Conservation (phyloP, 2,888 invertebrate genomes). For the Drosophila algonquin region DNA sequence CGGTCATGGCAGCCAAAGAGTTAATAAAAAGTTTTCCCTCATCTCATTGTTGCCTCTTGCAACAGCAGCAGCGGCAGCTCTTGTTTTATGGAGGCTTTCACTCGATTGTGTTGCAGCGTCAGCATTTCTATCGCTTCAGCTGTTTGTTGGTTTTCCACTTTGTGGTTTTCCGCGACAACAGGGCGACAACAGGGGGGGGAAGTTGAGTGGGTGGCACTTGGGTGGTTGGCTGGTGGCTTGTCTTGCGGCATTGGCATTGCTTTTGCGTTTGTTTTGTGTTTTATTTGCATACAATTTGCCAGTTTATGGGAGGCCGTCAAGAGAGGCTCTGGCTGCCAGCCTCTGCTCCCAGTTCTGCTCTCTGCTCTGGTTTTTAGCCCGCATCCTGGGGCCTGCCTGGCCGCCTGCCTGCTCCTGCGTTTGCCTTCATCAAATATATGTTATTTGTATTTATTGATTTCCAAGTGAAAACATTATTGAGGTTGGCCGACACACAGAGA, state of each 20-base stretch:
- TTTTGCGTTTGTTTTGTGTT: slow-evolving; percentile 43
- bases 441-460: slow-evolving; percentile 77
- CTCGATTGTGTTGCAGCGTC: slow-evolving; percentile 36
- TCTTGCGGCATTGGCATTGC: slow-evolving; percentile 50
- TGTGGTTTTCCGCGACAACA: slow-evolving; percentile 1
- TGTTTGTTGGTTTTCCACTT: slow-evolving; percentile 33
- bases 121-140: slow-evolving; percentile 55
- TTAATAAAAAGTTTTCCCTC: slow-evolving; percentile 66
- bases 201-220: neutral
- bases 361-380: slow-evolving; percentile 2
- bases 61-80: neutral
- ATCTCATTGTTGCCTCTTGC: slow-evolving; percentile 1
- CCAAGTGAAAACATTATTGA: slow-evolving; percentile 76
- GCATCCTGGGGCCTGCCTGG: neutral
- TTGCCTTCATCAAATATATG: slow-evolving; percentile 53
- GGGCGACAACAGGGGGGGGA: neutral
- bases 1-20: slow-evolving; percentile 62
- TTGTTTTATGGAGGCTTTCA: slow-evolving; percentile 42
- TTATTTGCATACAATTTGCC: slow-evolving; percentile 76
- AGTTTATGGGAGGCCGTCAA: slow-evolving; percentile 58
- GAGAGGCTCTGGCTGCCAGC: slow-evolving; percentile 10
- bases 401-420: neutral
- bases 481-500: slow-evolving; percentile 45
- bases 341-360: no score
- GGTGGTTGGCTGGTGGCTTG: slow-evolving; percentile 14